Percentiles rank a stretch among this genome's conserved stretches.
Conservation (phyloP, 2,888 invertebrate species). For the Melanostoma scalare region DNA sequence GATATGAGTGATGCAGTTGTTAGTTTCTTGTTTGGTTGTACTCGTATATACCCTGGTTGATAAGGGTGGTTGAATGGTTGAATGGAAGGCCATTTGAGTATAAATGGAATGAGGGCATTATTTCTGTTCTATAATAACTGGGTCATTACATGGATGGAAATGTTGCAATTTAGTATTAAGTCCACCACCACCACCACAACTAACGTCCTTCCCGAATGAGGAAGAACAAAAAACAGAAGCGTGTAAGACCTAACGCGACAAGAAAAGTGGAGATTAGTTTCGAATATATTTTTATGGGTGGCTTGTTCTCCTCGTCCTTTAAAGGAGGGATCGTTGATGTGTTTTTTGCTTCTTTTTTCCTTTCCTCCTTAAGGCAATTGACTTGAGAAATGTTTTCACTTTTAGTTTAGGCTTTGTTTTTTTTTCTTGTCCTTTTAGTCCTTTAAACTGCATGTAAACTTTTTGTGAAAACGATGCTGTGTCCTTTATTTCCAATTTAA, state of each 20-base stretch:
- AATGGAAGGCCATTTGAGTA: constrained; percentile 53
- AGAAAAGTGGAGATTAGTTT: constrained; percentile 52
- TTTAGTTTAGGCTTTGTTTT: constrained; percentile 41
- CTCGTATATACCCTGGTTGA: background rate
- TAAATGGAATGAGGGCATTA: constrained; percentile 71
- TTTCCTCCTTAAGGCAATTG: constrained; percentile 44
- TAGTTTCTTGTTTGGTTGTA: constrained; percentile 1
- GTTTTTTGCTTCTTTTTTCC: background rate
- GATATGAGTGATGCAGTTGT: constrained; percentile 62
- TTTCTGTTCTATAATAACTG: constrained; percentile 68
- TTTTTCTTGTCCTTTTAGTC: background rate
- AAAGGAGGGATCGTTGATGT: too few species aligned
- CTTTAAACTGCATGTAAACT: too few species aligned
- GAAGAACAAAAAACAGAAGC: background rate
- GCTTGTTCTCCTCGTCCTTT: constrained; percentile 26
- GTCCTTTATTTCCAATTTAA: constrained; percentile 20
- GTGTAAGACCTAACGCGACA: constrained; percentile 39
- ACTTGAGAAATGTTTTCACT: constrained; percentile 63
- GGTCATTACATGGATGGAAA: constrained; percentile 70
- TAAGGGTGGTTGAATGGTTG: background rate
- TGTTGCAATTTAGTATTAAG: constrained; percentile 70
- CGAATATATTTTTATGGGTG: constrained; percentile 32
- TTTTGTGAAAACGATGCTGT: background rate
- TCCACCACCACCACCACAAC: constrained; percentile 48
- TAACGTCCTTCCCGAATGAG: constrained; percentile 14